These are phyloP conservation scores for Mus pahari DNA, from an alignment of 2,113 vertebrate genomes.

Conservation along the genomic window DNA sequence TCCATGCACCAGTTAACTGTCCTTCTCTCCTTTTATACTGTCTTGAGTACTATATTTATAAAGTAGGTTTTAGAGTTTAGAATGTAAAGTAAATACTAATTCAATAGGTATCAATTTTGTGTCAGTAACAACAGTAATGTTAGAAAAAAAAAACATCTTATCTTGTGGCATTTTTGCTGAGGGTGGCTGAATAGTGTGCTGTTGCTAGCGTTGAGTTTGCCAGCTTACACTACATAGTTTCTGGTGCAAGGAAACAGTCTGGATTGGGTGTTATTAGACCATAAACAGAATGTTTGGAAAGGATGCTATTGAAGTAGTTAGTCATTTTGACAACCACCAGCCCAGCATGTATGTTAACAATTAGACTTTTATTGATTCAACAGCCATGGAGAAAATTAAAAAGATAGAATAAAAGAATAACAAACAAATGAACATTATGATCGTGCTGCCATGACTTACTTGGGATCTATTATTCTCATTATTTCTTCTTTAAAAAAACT, in stretches of 20 bases:
- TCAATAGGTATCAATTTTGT: background rate
- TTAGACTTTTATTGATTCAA: background rate
- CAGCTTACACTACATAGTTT: background rate
- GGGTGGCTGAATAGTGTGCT: background rate
- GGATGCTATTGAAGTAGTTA: background rate
- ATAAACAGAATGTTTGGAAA: background rate
- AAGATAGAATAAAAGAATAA: background rate
- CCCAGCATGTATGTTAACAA: background rate
- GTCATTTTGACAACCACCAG: background rate
- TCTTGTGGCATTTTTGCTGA: background rate
- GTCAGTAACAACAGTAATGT: background rate
- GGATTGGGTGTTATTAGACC: accelerated
- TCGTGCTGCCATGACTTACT: background rate
- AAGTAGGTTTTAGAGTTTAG: background rate
- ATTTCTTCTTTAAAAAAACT: background rate
- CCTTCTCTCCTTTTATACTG: background rate
- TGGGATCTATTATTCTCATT: background rate
- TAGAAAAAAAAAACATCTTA: background rate
- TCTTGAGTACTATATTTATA: background rate
- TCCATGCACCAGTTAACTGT: background rate
- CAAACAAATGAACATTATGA: background rate
- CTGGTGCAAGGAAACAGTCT: background rate
- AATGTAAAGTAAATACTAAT: background rate
- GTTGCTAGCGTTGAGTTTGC: background rate
- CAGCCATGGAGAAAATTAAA: background rate